A percentile compares a stretch with the other conserved stretches of the same genome.
Conservation (phyloP, 2,888 invertebrate species). For the Ennomos erosarius region DNA sequence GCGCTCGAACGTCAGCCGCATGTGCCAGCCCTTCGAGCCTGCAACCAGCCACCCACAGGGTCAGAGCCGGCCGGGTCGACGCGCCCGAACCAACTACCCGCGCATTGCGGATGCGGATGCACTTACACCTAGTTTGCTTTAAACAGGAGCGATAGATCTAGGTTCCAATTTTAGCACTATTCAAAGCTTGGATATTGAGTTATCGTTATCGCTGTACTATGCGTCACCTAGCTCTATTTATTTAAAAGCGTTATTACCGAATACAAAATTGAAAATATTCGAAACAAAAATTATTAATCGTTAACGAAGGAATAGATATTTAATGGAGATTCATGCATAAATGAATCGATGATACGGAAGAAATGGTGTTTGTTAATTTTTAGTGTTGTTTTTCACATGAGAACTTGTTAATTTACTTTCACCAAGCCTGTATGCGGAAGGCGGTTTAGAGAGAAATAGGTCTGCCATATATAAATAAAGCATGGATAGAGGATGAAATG, state of each 20-base stretch:
- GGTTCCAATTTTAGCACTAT: constrained; percentile 67
- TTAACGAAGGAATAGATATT: constrained; percentile 65
- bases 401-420: constrained; percentile 72
- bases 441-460: constrained; percentile 74
- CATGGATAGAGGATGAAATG: constrained; percentile 82
- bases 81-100: constrained; percentile 26
- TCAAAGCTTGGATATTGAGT: constrained; percentile 65
- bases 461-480: constrained; percentile 79
- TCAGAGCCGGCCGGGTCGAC: constrained; percentile 35
- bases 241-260: constrained; percentile 76
- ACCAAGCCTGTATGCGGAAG: constrained; percentile 76
- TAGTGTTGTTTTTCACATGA: constrained; percentile 69
- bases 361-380: constrained; percentile 81
- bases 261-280: constrained; percentile 62
- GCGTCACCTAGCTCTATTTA: constrained; percentile 78
- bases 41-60: constrained; percentile 85
- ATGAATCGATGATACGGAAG: constrained; percentile 82
- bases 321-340: constrained; percentile 82
- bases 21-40: constrained; percentile 98
- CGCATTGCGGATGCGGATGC: constrained; percentile 23
- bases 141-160: constrained; percentile 10
- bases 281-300: constrained; percentile 58
- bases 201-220: constrained; percentile 74
- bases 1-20: constrained; percentile 97
- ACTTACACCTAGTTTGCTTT: neutral